A percentile compares a stretch with the other conserved stretches of the same genome.
phyloP scores from a whole-genome alignment of 2,113 vertebrate species.

The Hystrix cristata region DNA sequence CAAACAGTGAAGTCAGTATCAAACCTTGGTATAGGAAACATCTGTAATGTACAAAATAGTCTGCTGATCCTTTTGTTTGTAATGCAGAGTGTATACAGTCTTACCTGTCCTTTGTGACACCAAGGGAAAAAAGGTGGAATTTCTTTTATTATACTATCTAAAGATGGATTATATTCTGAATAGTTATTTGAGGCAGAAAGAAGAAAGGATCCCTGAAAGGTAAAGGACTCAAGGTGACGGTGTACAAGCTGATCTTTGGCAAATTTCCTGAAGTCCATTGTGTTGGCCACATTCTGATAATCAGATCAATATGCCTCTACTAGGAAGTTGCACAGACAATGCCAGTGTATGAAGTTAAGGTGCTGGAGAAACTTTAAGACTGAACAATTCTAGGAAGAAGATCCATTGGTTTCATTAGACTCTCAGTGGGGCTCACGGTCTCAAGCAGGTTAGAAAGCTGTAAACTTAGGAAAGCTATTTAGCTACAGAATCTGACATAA shows the following conservation, averaged over 20 bases:
- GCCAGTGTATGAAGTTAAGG: background rate
- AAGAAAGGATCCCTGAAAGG: background rate
- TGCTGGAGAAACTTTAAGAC: background rate
- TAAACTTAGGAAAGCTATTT: background rate
- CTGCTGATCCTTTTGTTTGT: background rate
- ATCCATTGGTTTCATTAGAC: background rate
- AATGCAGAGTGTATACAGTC: background rate
- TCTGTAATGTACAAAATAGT: background rate
- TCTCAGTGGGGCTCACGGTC: background rate
- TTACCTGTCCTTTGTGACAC: background rate
- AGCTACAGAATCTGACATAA: background rate
- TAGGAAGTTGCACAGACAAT: background rate
- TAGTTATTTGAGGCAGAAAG: background rate
- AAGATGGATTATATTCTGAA: constrained; percentile 4
- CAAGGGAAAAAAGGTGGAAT: background rate
- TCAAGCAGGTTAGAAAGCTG: background rate
- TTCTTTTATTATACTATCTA: constrained; percentile 59
- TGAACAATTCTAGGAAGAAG: background rate
- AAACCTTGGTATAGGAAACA: background rate
- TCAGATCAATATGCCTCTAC: background rate
- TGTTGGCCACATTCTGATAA: background rate
- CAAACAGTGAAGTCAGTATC: background rate
- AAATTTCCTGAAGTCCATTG: background rate
- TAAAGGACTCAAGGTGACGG: background rate
- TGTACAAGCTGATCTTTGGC: background rate